Evolutionary conservation across 2,113 vertebrate species (phyloP), one percentile per base, ranked within the genome.

Genomic region (Rhabdornis inornatus): DNA sequence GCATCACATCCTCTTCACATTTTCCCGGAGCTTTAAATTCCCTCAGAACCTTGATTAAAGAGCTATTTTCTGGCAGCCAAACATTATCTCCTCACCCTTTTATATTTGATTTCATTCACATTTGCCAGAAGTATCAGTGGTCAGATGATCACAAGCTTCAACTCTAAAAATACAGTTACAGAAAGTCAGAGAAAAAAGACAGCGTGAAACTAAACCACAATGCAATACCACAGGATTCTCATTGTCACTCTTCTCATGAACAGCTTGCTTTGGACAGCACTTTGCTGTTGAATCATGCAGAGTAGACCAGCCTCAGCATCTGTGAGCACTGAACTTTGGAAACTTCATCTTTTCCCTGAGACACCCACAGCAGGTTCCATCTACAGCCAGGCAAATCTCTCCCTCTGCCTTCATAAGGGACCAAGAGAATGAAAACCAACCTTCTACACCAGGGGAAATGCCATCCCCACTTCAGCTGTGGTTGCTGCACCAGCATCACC

Each of bases 401-500:
- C 42, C 53, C 20, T 63, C 24, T 53, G 30, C 53, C 11, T 50
- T 72, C 40, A 17, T 39, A 3, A 15, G 42, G 40, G 22, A 60
- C 11, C 1, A 0, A 31, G 3, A 75, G 33, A 56, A 49, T 6
- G 7, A 69, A 60, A 80, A 40, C 11, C 37, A 74, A 44, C 13
- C 13, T 65, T 53, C 15, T 11, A 2, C 15, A 7, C 18, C 30
- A 27, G 33, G 47, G 44, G 24, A 82, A 66, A 74, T n/a, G 59
- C 24, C 5, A 10, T n/a, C 37, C 49, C 40, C 50, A 28, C 25
- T 39, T 40, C 4, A 13, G 39, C 22, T 5, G 2, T 1, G 2
- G 39, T 2, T 60, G 52, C 22, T 77, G 35, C 44, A 22, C 44
- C 74, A 77, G 68, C 53, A 42, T 28, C 59, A 69, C 16, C 25